Conservation (phyloP, 2,888 invertebrate genomes). For the Dichetophora obliterata region DNA sequence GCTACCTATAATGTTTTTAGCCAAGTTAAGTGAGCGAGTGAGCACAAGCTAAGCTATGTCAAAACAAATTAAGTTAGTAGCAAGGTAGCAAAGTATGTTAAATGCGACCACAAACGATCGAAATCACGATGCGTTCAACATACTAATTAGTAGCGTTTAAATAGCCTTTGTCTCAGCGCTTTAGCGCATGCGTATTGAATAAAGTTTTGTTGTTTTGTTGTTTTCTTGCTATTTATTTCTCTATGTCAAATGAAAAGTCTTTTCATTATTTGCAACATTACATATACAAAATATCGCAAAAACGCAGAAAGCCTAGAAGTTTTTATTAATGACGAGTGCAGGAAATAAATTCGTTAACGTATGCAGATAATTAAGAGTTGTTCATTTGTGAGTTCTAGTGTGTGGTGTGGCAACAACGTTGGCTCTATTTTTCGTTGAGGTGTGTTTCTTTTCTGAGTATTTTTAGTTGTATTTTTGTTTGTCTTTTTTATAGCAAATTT, state of each 20-base stretch:
- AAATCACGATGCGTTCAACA: slow-evolving; percentile 21
- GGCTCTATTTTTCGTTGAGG: no score
- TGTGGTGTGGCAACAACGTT: not conserved
- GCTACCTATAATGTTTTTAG: not conserved
- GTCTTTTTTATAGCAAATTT: no score
- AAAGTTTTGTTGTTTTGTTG: not conserved
- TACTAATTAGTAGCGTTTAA: slow-evolving; percentile 8
- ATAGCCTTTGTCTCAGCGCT: not conserved
- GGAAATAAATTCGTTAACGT: slow-evolving; percentile 29
- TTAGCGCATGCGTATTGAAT: slow-evolving; percentile 19
- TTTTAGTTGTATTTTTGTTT: no score
- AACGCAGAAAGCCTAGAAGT: not conserved
- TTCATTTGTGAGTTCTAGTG: not conserved
- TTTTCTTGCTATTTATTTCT: not conserved
- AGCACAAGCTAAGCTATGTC: not conserved
- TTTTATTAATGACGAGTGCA: slow-evolving; percentile 1
- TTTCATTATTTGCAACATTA: not conserved
- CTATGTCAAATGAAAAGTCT: not conserved
- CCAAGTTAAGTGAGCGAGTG: not conserved
- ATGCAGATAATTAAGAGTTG: not conserved
- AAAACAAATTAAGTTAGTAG: not conserved
- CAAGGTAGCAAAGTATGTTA: not conserved
- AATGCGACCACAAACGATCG: not conserved
- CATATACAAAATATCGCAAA: not conserved
- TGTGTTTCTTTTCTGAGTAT: no score